These are phyloP conservation scores for Branchipolynoe longqiensis DNA, from an alignment of 2,888 invertebrate species.

Conservation along the genomic window DNA sequence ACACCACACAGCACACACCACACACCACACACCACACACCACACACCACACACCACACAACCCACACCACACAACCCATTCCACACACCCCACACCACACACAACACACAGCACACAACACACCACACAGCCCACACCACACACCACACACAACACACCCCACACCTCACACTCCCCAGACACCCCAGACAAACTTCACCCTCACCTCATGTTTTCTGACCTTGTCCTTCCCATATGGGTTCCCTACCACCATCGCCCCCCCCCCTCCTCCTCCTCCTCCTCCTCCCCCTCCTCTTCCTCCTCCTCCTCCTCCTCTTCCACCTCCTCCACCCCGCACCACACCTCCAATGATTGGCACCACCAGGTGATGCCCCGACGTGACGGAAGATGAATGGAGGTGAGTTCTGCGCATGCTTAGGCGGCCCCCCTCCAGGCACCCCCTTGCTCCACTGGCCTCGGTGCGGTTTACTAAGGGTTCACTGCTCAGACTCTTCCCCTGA, in stretches of 20 bases:
- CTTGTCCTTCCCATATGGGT: too few species aligned
- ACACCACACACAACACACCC: neutral
- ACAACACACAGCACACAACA: too few species aligned
- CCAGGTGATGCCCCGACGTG: constrained; percentile 15
- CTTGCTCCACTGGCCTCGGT: too few species aligned
- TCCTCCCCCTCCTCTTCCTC: neutral
- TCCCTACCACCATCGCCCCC: neutral
- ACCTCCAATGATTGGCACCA: neutral
- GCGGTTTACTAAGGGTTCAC: too few species aligned
- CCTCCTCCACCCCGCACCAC: neutral
- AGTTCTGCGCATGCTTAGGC: neutral
- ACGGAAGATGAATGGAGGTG: constrained; percentile 20
- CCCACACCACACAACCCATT: too few species aligned
- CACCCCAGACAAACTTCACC: neutral
- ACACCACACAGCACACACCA: too few species aligned
- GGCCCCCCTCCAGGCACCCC: neutral
- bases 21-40: too few species aligned
- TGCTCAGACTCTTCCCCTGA: too few species aligned
- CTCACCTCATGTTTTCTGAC: neutral
- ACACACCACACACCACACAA: too few species aligned
- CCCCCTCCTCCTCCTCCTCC: neutral
- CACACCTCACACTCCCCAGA: neutral
- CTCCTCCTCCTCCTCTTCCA: neutral
- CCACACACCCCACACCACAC: too few species aligned
- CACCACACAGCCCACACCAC: too few species aligned